A percentile compares a stretch with the other conserved stretches of the same genome.
These are phyloP conservation scores for Amphiprion percula DNA, from an alignment of 2,113 vertebrate species.

Conservation along the genomic window DNA sequence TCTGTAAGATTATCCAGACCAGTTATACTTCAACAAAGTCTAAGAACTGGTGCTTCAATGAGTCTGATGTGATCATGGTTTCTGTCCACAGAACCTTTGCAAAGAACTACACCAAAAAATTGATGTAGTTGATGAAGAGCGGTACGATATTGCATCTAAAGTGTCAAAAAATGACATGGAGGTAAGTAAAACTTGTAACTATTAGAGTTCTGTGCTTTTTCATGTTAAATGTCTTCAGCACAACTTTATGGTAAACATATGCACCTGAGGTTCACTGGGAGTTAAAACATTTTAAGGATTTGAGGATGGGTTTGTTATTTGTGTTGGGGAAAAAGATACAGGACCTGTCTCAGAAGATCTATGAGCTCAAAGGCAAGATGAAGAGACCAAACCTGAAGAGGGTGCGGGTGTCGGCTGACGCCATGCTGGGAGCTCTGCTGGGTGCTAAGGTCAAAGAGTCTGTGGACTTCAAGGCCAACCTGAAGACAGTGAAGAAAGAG, in stretches of 20 bases:
- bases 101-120: slow-evolving; percentile 83
- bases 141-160: slow-evolving; percentile 83
- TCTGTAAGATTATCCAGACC: too few relatives aligned
- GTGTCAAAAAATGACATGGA: slow-evolving; percentile 79
- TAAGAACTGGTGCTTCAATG: accelerated
- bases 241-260: background rate
- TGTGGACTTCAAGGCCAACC: slow-evolving; percentile 85
- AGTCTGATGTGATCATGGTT: slow-evolving; percentile 14
- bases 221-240: background rate
- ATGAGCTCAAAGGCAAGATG: slow-evolving; percentile 87
- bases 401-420: slow-evolving; percentile 87
- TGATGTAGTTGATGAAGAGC: slow-evolving; percentile 84
- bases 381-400: slow-evolving; percentile 85
- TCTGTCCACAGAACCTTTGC: slow-evolving; percentile 80
- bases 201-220: background rate
- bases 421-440: slow-evolving; percentile 86
- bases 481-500: slow-evolving; percentile 88
- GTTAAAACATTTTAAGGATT: background rate
- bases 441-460: slow-evolving; percentile 84
- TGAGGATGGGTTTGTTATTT: background rate
- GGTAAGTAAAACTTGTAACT: slow-evolving; percentile 59
- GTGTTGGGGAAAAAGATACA: slow-evolving; percentile 68
- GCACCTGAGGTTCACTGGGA: background rate
- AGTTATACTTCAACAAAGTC: background rate
- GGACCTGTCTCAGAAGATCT: slow-evolving; percentile 83